Base-by-base conservation (phyloP, 1,140 invertebrate species). In the Monomorium pharaonis region DNA sequence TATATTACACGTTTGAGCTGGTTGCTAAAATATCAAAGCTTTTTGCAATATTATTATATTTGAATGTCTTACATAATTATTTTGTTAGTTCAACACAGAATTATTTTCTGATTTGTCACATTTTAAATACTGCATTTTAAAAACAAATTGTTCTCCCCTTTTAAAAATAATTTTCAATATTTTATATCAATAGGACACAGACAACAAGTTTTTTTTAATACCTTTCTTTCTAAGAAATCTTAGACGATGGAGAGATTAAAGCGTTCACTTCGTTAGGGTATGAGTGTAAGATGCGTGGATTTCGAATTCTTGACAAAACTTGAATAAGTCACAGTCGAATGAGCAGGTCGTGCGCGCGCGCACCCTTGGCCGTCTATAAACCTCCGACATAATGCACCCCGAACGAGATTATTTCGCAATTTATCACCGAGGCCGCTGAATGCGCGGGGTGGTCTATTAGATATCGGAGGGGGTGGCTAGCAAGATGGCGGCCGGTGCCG, bases 381-480 rank as follows among this genome's bases (percentile, higher is more conserved):
- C 78, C 37, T 72, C 51, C 78, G 67, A 83, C 78, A 83, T 83
- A 83, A 83, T 83, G 78, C 51, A 54, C 37, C 37, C 65, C 65
- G 67, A 83, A 83, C 78, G 78, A 83, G 78, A 83, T 83, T 83
- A 83, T 83, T 83, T 83, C 67, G 67, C 78, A 83, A 83, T 83
- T 83, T 83, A 83, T 83, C 78, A 83, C 78, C 77, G 63, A 42
- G 77, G 67, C 70, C 67, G 24, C 67, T 72, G 67, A 83, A 83
- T 83, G 78, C 65, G 49, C 51, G 78, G 51, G 78, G 65, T 72
- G 67, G 78, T 83, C 78, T 83, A 83, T 83, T 83, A 83, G 77
- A 62, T 80, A 80, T 69, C 77, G 77, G 62, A 49, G 65, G 78
- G 78, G 78, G 65, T 83, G 51, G 67, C 67, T 58, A 30, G 78